These are phyloP conservation scores for Calephelis virginiensis DNA, from an alignment of 1,140 invertebrate species.

Conservation along the genomic window DNA sequence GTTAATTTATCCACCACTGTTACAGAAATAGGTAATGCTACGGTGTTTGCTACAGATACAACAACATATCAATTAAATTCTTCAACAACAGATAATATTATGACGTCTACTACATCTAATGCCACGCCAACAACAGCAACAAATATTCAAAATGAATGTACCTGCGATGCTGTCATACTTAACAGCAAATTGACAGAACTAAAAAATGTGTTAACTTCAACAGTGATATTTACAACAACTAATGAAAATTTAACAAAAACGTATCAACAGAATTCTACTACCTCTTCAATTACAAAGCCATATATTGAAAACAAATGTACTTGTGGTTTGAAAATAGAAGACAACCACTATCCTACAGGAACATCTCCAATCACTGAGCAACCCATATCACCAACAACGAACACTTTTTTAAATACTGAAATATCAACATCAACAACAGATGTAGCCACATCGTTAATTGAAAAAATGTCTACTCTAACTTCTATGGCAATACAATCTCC, in stretches of 20 bases:
- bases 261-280: background rate
- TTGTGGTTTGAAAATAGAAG: background rate
- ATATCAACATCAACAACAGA: conserved; percentile 4
- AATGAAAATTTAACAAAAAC: conserved; percentile 13
- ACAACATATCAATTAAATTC: background rate
- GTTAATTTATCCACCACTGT: background rate
- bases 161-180: background rate
- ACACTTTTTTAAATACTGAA: background rate
- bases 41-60: background rate
- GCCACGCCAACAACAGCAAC: conserved; percentile 6
- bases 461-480: conserved; percentile 16
- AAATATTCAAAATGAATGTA: conserved; percentile 6
- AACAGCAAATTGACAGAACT: background rate
- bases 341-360: background rate
- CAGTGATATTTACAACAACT: conserved; percentile 21
- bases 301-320: conserved; percentile 15
- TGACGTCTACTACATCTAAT: background rate
- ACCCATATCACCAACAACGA: background rate
- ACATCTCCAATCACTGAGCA: background rate
- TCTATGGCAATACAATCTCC: background rate
- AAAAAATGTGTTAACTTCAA: background rate
- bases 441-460: conserved; percentile 8
- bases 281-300: conserved; percentile 6
- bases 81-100: background rate
- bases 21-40: background rate